A percentile compares a stretch with the other conserved stretches of the same genome.
Conservation (phyloP, 2,888 invertebrate species). For the Lycaena phlaeas region DNA sequence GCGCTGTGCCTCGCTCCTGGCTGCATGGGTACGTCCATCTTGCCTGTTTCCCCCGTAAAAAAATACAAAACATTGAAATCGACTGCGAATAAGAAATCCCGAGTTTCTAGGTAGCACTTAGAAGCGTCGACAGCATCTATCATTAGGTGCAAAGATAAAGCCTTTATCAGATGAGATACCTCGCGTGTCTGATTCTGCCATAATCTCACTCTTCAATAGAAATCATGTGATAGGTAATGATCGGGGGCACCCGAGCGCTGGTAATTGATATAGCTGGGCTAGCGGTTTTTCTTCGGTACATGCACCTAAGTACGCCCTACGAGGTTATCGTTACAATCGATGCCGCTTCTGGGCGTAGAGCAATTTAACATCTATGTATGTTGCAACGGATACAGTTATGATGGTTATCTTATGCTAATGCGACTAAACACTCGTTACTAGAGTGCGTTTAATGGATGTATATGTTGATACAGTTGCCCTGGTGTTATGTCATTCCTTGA, state of each 20-base stretch:
- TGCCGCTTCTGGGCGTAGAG: slow-evolving; percentile 28
- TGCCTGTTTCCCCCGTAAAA: too few species aligned
- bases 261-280: slow-evolving; percentile 65
- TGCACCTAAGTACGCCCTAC: slow-evolving; percentile 46
- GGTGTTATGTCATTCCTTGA: slow-evolving; percentile 2
- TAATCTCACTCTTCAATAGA: slow-evolving; percentile 41
- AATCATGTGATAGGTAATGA: slow-evolving; percentile 64
- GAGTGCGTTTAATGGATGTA: slow-evolving; percentile 4
- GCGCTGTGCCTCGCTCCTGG: too few species aligned
- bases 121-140: neutral
- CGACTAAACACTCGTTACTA: slow-evolving; percentile 31
- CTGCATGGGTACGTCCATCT: too few species aligned
- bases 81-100: too few species aligned
- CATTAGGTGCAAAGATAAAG: slow-evolving; percentile 3
- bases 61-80: too few species aligned
- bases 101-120: neutral
- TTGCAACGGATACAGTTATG: slow-evolving; percentile 61
- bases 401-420: slow-evolving; percentile 48
- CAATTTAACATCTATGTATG: slow-evolving; percentile 26
- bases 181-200: slow-evolving; percentile 18
- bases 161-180: slow-evolving; percentile 1
- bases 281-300: slow-evolving; percentile 54
- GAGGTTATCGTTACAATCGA: slow-evolving; percentile 28
- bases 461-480: neutral
- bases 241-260: slow-evolving; percentile 62